Percentiles rank a stretch among this genome's conserved stretches.
phyloP scores from a whole-genome alignment of 2,113 vertebrate genomes.

The Uria lomvia region DNA sequence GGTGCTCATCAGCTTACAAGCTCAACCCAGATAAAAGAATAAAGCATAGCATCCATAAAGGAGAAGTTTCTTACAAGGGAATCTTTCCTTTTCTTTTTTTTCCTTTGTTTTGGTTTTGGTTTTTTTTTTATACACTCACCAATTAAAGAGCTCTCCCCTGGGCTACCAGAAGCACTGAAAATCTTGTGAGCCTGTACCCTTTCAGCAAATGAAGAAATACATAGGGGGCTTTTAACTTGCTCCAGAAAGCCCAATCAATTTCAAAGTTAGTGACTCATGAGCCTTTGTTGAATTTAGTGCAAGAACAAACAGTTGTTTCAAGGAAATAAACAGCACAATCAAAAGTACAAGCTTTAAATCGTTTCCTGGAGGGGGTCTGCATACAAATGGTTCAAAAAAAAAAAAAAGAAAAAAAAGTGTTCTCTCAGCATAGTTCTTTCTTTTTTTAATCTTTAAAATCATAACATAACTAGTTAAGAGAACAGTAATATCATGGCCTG shows the following conservation, averaged over 20 bases:
- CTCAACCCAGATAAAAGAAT: not conserved
- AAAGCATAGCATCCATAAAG: not conserved
- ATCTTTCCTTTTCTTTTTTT: not conserved
- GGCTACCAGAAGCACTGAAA: not conserved
- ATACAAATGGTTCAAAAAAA: not conserved
- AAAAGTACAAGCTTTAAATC: not conserved
- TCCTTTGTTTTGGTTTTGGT: not conserved
- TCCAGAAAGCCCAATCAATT: constrained; percentile 15
- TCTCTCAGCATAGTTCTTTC: not conserved
- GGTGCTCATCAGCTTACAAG: not conserved
- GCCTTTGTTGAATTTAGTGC: not conserved
- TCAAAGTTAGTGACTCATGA: not conserved
- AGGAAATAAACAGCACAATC: not conserved
- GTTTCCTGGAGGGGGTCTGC: not conserved
- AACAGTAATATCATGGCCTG: not conserved
- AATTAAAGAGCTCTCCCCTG: not conserved
- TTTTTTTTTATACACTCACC: not conserved
- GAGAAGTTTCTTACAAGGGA: not conserved
- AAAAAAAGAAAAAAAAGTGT: not conserved
- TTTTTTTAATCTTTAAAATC: not conserved
- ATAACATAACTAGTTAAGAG: not conserved
- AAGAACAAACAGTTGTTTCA: constrained; percentile 14
- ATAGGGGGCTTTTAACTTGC: not conserved
- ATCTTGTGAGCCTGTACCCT: not conserved
- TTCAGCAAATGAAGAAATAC: not conserved